Evolutionary conservation across 1,140 invertebrate species (phyloP), one percentile per base, ranked within the genome.

Genomic region (Sitodiplosis mosellana): DNA sequence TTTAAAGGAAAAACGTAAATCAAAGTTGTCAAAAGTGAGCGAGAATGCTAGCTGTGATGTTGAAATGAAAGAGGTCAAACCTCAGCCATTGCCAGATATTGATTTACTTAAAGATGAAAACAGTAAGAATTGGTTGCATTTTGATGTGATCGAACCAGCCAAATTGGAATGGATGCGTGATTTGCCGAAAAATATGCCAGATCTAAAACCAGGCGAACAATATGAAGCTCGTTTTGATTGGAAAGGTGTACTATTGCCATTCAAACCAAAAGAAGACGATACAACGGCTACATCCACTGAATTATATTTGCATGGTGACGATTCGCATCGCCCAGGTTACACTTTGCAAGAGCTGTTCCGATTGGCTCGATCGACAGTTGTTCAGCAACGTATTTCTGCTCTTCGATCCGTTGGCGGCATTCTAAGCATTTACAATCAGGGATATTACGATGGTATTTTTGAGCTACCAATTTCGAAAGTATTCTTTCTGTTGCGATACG

Each of bases 281-380:
- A 61, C 70, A 65, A 59, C 65, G 67, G 70, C 66, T 52, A 67
- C 75, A 17, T 72, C 75, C 27, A 59, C 75, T 47, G 79, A 78
- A 42, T 68, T 95, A 6, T 87, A 90, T 68, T 84, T 93, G 66
- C 90, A 95, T 64, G 89, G 88, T 1, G 81, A 89, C 55, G 89
- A 95, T 65, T 82, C 87, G 19, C 81, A 88, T 54, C 73, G 88
- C 56, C 81, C 89, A 15, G 89, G 89, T 1, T 95, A 94, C 59
- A 81, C 83, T 2, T 57, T 95, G 2, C 80, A 83, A 54, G 90
- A 95, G 69, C 63, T 95, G 0, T 76, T 91, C 56, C 77, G 83
- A 52, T 62, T 93, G 2, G 69, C 56, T 34, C 55, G 62, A 59
- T 72, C 78, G 69, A 65, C 82, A 69, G 58, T 78, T 59, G 54